Evolutionary conservation across 2,113 vertebrate species (phyloP).

Genomic region (cat (Felis catus)): DNA sequence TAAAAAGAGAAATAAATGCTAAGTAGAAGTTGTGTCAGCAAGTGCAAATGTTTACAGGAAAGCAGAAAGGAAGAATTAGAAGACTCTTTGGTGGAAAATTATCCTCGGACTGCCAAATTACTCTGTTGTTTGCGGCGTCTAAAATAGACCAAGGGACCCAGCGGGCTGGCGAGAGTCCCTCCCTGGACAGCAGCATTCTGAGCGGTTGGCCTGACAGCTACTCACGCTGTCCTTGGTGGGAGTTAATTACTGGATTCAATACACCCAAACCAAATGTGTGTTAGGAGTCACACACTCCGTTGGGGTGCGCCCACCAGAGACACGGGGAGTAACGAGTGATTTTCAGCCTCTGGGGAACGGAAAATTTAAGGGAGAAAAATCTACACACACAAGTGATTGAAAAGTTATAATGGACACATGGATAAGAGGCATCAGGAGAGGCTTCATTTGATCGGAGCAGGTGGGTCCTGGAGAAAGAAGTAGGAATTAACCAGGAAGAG

Average conservation of each 20-base stretch:
- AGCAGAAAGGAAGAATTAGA: slow-evolving; percentile 32
- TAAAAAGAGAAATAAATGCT: slow-evolving; percentile 62
- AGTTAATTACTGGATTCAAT: background rate
- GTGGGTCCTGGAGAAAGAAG: background rate
- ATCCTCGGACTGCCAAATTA: background rate
- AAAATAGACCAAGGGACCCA: background rate
- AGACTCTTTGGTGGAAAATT: background rate
- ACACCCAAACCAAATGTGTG: too few relatives aligned
- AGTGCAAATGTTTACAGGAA: slow-evolving; percentile 49
- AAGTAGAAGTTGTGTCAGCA: slow-evolving; percentile 52
- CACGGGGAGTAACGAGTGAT: background rate
- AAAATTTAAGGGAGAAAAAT: background rate
- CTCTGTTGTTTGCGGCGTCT: background rate
- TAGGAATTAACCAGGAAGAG: background rate
- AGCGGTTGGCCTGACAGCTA: background rate
- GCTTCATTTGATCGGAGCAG: background rate
- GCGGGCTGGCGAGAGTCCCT: background rate
- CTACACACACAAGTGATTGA: background rate
- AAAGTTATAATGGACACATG: background rate
- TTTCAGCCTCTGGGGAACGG: background rate
- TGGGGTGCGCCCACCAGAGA: background rate
- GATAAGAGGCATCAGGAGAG: background rate
- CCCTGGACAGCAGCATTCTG: background rate
- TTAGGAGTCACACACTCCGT: fast-evolving
- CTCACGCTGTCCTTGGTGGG: too few relatives aligned